Conservation (phyloP, 2,797 vertebrate species). For the Acridotheres tristis region DNA sequence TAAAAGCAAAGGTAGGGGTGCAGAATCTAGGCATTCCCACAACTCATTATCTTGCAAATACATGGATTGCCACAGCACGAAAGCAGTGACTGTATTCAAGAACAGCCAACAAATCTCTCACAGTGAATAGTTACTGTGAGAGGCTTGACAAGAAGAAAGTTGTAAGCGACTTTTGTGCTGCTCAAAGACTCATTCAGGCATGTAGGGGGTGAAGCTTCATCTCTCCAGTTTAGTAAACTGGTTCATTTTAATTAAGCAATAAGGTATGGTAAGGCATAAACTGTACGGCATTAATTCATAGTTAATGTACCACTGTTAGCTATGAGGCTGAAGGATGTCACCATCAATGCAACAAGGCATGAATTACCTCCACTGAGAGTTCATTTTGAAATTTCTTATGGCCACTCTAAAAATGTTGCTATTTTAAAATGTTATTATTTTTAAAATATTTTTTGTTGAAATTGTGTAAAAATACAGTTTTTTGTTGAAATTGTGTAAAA, state of each 20-base stretch:
- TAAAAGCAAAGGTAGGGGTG: neutral
- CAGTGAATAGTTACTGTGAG: neutral
- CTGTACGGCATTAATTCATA: neutral
- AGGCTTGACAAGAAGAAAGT: neutral
- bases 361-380: neutral
- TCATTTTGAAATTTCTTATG: neutral
- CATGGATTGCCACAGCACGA: neutral
- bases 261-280: neutral
- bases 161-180: neutral
- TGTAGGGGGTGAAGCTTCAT: neutral
- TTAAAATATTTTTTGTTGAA: neutral
- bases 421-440: neutral
- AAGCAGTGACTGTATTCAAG: neutral
- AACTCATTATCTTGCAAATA: slow-evolving; percentile 34
- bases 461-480: too few relatives aligned
- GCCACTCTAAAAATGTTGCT: neutral
- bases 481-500: neutral
- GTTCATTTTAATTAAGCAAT: slow-evolving; percentile 57
- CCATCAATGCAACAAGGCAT: neutral
- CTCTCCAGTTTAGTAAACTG: slow-evolving; percentile 34
- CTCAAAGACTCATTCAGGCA: slow-evolving; percentile 14
- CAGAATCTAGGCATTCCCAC: neutral
- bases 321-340: neutral
- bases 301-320: neutral
- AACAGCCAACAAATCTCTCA: slow-evolving; percentile 49